phyloP scores from a whole-genome alignment of 2,888 invertebrate genomes.

The Melikaiella ostensackeni region DNA sequence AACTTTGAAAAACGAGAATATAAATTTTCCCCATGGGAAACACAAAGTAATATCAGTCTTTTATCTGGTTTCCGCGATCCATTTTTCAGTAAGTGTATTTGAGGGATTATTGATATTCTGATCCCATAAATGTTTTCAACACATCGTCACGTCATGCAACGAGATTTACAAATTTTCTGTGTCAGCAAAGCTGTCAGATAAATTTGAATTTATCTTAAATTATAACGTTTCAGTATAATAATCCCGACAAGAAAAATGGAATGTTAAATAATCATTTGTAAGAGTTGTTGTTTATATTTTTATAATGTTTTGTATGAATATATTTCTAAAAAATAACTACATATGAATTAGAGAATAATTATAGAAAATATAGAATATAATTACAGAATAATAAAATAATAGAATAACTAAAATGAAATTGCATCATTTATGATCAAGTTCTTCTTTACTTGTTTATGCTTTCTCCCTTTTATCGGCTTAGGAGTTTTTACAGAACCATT shows the following conservation, averaged over 20 bases:
- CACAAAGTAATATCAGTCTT: background rate
- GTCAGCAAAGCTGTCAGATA: background rate
- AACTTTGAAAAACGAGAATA: conserved; percentile 18
- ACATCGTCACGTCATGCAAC: background rate
- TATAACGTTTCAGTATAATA: background rate
- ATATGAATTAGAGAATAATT: too few relatives aligned
- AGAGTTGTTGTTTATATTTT: too few relatives aligned
- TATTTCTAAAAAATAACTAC: too few relatives aligned
- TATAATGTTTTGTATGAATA: too few relatives aligned
- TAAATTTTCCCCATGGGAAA: conserved; percentile 16
- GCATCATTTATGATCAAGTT: too few relatives aligned
- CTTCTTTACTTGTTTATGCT: too few relatives aligned
- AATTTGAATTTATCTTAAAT: background rate
- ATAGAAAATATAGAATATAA: too few relatives aligned
- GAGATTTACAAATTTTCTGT: background rate
- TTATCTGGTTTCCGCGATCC: conserved; percentile 13
- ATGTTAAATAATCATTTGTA: background rate
- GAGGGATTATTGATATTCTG: conserved; percentile 1
- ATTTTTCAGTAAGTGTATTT: conserved; percentile 20
- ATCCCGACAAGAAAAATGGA: background rate
- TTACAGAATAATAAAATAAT: too few relatives aligned
- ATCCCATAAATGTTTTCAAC: conserved; percentile 19
- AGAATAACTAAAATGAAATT: too few relatives aligned
- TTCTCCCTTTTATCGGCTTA: too few relatives aligned
- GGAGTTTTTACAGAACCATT: too few relatives aligned